Evolutionary conservation across 2,797 vertebrate genomes (phyloP).

Genomic region (Novumbra hubbsi): DNA sequence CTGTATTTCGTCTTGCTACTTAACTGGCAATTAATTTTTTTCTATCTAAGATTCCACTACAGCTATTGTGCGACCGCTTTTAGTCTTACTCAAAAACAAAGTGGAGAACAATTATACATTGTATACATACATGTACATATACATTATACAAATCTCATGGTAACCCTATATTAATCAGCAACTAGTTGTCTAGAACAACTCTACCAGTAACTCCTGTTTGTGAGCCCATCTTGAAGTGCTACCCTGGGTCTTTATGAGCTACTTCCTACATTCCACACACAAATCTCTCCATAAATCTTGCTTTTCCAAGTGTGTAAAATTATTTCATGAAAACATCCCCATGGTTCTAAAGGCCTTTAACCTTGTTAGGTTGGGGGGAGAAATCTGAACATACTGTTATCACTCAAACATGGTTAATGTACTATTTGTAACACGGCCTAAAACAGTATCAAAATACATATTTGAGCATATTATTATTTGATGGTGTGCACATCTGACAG

Average conservation of each 20-base stretch:
- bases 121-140: too few relatives aligned
- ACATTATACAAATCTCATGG: not conserved
- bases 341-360: conserved; percentile 16
- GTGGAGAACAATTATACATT: not conserved
- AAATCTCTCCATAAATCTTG: conserved; percentile 22
- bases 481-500: not conserved
- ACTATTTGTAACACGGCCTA: not conserved
- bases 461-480: not conserved
- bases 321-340: conserved; percentile 22
- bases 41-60: not conserved
- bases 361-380: not conserved
- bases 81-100: not conserved
- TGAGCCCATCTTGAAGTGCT: not conserved
- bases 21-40: not conserved
- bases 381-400: not conserved
- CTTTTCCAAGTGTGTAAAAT: conserved; percentile 14
- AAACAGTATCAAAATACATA: not conserved
- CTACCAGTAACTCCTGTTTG: not conserved
- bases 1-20: not conserved
- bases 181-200: not conserved
- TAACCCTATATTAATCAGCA: conserved; percentile 13
- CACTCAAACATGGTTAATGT: not conserved
- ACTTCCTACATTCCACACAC: conserved; percentile 22
- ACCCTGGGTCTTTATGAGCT: conserved; percentile 2
- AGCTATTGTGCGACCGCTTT: not conserved